A percentile compares a stretch with the other conserved stretches of the same genome.
Evolutionary conservation across 2,888 invertebrate species (phyloP).

Genomic region (Nasonovia ribisnigri): DNA sequence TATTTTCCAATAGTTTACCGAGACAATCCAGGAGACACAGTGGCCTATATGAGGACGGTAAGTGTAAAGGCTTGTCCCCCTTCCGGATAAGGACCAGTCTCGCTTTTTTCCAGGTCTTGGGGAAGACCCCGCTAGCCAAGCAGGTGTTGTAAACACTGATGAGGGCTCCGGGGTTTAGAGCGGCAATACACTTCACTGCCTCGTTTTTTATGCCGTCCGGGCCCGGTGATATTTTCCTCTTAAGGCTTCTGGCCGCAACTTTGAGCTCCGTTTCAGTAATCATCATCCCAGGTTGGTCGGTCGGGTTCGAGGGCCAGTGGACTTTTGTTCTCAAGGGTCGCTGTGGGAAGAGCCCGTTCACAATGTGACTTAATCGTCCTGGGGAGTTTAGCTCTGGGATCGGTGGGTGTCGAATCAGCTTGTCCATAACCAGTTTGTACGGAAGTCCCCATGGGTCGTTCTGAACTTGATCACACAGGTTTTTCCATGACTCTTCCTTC

Average conservation of each 20-base stretch:
- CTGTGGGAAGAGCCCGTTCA: background rate
- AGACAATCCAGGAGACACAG: too few relatives aligned
- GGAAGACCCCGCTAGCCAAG: background rate
- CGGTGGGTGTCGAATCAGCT: background rate
- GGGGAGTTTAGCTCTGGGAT: background rate
- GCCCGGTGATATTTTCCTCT: background rate
- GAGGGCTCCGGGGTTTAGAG: background rate
- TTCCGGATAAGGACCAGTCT: too few relatives aligned
- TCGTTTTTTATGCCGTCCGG: too few relatives aligned
- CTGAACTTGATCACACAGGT: too few relatives aligned
- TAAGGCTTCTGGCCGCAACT: background rate
- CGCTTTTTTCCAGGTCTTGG: too few relatives aligned
- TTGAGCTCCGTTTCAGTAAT: background rate
- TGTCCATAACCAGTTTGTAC: background rate
- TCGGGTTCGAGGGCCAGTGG: too few relatives aligned
- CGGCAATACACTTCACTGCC: fast-evolving
- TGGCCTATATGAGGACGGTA: too few relatives aligned
- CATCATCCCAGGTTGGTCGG: background rate
- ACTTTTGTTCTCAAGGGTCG: background rate
- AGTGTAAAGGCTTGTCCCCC: too few relatives aligned
- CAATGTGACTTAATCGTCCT: background rate
- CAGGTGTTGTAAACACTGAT: background rate
- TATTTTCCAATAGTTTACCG: too few relatives aligned
- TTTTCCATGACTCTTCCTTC: too few relatives aligned
- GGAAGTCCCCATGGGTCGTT: background rate